Conservation (phyloP, 2,888 invertebrate species). For the Rhaphigaster nebulosa region DNA sequence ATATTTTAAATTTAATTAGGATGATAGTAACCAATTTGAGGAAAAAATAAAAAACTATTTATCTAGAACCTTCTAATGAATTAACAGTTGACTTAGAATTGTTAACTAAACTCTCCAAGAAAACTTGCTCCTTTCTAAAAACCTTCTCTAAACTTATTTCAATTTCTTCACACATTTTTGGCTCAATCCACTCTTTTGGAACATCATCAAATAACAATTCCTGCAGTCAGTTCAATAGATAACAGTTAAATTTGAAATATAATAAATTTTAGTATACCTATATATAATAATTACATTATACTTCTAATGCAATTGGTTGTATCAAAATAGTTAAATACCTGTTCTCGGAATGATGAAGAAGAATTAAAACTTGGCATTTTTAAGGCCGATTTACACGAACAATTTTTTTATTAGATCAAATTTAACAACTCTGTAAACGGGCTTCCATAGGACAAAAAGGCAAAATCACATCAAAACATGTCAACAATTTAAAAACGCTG, state of each 20-base stretch:
- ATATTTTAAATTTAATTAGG: neutral
- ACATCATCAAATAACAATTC: slow-evolving; percentile 34
- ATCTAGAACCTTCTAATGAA: slow-evolving; percentile 42
- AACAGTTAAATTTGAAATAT: neutral
- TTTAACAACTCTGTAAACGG: too few relatives aligned
- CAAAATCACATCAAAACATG: neutral
- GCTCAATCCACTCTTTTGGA: slow-evolving; percentile 1
- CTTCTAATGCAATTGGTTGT: neutral
- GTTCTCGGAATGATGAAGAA: neutral
- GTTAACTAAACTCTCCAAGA: neutral
- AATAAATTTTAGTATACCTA: neutral
- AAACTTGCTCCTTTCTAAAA: neutral
- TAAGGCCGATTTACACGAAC: too few relatives aligned
- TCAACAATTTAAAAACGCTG: neutral
- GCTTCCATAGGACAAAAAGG: too few relatives aligned
- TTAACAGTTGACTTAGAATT: neutral
- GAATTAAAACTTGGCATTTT: slow-evolving; percentile 29
- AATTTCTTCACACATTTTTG: slow-evolving; percentile 13
- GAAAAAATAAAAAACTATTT: too few relatives aligned
- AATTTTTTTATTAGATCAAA: too few relatives aligned
- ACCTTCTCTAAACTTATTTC: slow-evolving; percentile 2
- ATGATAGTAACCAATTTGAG: too few relatives aligned
- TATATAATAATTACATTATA: neutral
- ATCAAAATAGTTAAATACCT: neutral
- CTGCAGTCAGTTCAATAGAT: neutral